A percentile compares a stretch with the other conserved stretches of the same genome.
These are phyloP conservation scores for Eleginops maclovinus DNA, from an alignment of 2,113 vertebrate species.

Conservation along the genomic window DNA sequence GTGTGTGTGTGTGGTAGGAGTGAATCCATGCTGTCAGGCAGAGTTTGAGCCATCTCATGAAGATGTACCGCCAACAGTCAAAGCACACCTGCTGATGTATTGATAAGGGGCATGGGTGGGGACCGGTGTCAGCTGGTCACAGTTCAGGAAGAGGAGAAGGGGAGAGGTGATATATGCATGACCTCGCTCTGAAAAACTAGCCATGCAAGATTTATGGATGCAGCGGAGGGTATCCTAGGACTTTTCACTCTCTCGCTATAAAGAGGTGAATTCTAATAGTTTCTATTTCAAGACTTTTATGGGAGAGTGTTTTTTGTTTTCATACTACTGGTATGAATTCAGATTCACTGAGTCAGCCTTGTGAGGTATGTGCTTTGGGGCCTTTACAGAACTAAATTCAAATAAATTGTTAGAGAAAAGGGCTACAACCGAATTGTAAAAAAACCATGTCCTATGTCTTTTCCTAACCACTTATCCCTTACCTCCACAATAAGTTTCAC, in stretches of 20 bases:
- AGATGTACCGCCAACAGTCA: constrained; percentile 24
- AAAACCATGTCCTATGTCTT: too few relatives aligned
- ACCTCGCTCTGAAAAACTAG: constrained; percentile 48
- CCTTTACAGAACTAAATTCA: background rate
- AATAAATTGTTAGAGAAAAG: background rate
- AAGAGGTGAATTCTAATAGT: constrained; percentile 16
- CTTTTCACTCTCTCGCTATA: background rate
- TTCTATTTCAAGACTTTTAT: background rate
- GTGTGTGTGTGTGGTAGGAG: constrained; percentile 9
- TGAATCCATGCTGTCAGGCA: constrained; percentile 43
- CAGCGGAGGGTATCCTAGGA: constrained; percentile 15
- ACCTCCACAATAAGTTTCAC: too few relatives aligned
- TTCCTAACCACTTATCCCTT: too few relatives aligned
- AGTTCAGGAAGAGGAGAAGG: constrained; percentile 33
- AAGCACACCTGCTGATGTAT: constrained; percentile 66
- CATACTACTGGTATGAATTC: background rate
- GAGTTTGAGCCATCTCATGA: constrained; percentile 47
- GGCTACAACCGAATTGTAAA: background rate
- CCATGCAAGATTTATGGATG: constrained; percentile 59
- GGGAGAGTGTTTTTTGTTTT: background rate
- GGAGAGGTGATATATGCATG: constrained; percentile 66
- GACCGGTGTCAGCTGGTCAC: constrained; percentile 47
- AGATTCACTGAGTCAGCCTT: background rate
- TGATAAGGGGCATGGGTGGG: constrained; percentile 45
- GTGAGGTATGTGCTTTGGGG: background rate